These are phyloP conservation scores for Polydrusus tereticollis DNA, from an alignment of 2,888 invertebrate species.

Conservation along the genomic window DNA sequence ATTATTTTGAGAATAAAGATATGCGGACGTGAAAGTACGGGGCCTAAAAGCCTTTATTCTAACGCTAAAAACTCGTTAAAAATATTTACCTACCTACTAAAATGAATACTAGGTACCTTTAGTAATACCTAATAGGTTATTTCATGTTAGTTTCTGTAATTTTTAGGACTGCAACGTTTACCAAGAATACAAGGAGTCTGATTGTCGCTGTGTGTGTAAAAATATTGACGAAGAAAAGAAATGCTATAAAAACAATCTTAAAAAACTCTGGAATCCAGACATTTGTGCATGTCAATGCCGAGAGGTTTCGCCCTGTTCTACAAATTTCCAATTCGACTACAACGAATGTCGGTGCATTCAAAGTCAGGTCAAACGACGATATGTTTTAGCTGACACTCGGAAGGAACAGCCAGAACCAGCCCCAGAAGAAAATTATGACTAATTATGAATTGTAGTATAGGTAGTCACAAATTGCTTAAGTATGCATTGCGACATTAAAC, in stretches of 20 bases:
- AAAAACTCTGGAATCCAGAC: constrained; percentile 74
- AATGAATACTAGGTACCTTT: too few relatives aligned
- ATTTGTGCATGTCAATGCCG: constrained; percentile 74
- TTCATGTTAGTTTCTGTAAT: too few relatives aligned
- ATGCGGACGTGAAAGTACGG: too few relatives aligned
- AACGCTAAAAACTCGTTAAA: too few relatives aligned
- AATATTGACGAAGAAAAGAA: constrained; percentile 74
- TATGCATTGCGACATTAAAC: background rate
- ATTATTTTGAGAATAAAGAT: too few relatives aligned
- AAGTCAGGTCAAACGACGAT: constrained; percentile 52
- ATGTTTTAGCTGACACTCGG: constrained; percentile 25
- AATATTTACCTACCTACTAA: too few relatives aligned
- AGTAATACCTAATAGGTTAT: too few relatives aligned
- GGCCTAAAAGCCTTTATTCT: too few relatives aligned
- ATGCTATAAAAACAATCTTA: constrained; percentile 68
- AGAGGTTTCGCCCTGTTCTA: constrained; percentile 71
- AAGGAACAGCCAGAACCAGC: constrained; percentile 34
- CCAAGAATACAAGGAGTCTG: constrained; percentile 71
- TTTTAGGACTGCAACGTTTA: constrained; percentile 72
- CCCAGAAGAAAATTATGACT: background rate
- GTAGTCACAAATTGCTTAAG: background rate
- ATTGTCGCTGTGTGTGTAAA: constrained; percentile 74
- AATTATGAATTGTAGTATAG: background rate
- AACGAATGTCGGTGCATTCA: constrained; percentile 70
- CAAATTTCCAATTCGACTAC: constrained; percentile 73